phyloP scores from a whole-genome alignment of 2,113 vertebrate species.

The Eurystomus gularis region DNA sequence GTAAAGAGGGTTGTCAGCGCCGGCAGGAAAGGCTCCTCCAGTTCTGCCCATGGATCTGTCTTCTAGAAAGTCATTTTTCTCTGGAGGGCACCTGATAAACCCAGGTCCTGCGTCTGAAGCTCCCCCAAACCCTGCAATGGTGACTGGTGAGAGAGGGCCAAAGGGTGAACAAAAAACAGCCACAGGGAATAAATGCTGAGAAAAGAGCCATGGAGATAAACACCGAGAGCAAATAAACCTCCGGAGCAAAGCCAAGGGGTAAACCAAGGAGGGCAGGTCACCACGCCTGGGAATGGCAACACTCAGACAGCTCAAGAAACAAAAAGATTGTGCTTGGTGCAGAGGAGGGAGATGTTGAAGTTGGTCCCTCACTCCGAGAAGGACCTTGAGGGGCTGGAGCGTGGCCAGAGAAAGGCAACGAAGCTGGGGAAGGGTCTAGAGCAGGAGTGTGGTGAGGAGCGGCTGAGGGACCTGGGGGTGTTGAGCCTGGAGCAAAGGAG shows the following conservation, averaged over 20 bases:
- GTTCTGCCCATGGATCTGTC: not conserved
- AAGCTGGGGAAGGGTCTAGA: not conserved
- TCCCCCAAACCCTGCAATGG: not conserved
- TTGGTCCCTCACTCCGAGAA: not conserved
- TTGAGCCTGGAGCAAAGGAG: not conserved
- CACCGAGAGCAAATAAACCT: not conserved
- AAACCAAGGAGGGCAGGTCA: not conserved
- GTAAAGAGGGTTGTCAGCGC: not conserved
- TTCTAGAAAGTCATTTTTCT: not conserved
- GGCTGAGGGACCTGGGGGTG: not conserved
- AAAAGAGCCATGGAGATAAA: not conserved
- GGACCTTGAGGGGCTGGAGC: not conserved
- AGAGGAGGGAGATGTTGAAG: not conserved
- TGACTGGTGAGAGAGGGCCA: fast-evolving
- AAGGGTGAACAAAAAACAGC: fast-evolving
- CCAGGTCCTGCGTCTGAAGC: not conserved
- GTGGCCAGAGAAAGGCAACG: not conserved
- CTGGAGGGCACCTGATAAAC: not conserved
- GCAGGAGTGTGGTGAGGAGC: not conserved
- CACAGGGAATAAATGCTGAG: fast-evolving
- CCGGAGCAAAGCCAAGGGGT: not conserved
- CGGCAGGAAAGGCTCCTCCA: fast-evolving
- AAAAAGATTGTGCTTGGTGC: not conserved
- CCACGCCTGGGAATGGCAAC: not conserved
- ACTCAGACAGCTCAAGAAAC: fast-evolving